Evolutionary conservation across 2,797 vertebrate species (phyloP), one percentile per base, ranked within the genome.

Genomic region (Eutrigla gurnardus): DNA sequence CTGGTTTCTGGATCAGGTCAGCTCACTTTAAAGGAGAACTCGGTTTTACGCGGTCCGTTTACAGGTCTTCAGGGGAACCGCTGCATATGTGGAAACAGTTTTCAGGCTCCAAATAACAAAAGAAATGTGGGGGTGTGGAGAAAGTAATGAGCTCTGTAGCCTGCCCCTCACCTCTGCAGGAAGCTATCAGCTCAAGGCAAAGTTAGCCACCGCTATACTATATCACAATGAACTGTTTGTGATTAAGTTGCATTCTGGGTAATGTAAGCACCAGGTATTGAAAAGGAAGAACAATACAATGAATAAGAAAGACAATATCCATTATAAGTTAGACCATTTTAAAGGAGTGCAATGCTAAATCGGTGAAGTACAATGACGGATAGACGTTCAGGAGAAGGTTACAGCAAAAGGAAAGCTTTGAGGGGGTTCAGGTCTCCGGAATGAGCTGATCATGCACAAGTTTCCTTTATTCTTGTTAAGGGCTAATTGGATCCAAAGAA

Each of bases 1-100:
- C 88, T 99, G 98, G 98, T 98, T 97, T 89, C 90, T 99, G 49
- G 97, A 99, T 79, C 91, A 94, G 97, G 98, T 99, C 88, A 91
- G 64, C 67, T 68, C 65, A 59, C 3, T 6, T 53, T 39, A 65
- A 46, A 64, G 13, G 18, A 25, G 0, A 63, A 54, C 5, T 39
- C 4, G 2, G 11, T 37, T 3, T 17, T 7, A 13, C 14, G 25
- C 32, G 47, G 13, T 25, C 4, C 65, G 25, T 55, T 33, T 36
- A 18, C 5, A 54, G 25, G 6, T 59, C 5, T 25, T 49, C 7
- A 1, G 18, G 47, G 11, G 10, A 11, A 37, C 10, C 11, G 11
- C 12, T 17, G 49, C n/a, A 10, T 2, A 25, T 42, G 33, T 53
- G 3, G 13, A 10, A 33, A 53, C n/a, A 10, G 18, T n/a, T 25